Percentiles rank a stretch among this genome's conserved stretches.
Conservation (phyloP, 2,888 invertebrate genomes). For the Aromia moschata region DNA sequence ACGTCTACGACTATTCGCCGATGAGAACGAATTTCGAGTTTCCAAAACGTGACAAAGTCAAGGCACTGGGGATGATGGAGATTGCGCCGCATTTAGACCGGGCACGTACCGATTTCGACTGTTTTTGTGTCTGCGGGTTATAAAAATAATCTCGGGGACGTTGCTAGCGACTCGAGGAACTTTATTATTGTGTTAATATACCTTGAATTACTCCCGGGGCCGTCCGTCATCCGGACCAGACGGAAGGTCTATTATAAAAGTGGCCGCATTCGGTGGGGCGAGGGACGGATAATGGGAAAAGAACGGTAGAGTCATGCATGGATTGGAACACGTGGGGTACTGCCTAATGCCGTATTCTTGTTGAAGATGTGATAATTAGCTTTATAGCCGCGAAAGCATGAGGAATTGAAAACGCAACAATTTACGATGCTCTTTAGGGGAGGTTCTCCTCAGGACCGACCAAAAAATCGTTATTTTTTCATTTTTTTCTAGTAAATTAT, state of each 20-base stretch:
- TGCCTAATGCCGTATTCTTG: background rate
- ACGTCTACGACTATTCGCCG: background rate
- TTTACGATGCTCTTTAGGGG: no score
- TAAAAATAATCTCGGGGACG: slow-evolving; percentile 27
- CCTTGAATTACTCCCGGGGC: slow-evolving; percentile 35
- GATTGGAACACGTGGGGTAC: slow-evolving; percentile 2
- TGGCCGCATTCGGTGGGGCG: no score
- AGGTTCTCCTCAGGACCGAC: no score
- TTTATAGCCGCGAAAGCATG: no score
- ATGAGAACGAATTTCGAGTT: slow-evolving; percentile 12
- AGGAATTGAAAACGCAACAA: no score
- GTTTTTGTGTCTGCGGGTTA: slow-evolving; percentile 30
- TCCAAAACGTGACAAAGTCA: slow-evolving; percentile 33
- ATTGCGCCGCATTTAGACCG: slow-evolving; percentile 28
- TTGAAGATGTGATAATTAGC: no score
- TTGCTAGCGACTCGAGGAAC: slow-evolving; percentile 28
- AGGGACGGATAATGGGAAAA: background rate
- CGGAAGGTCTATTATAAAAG: background rate
- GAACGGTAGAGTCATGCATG: background rate
- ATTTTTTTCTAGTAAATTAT: no score
- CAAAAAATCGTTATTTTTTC: no score
- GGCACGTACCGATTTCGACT: slow-evolving; percentile 32
- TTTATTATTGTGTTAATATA: slow-evolving; percentile 37
- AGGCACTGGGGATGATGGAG: slow-evolving; percentile 29
- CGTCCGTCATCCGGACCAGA: slow-evolving; percentile 32